Evolutionary conservation across 2,797 vertebrate species (phyloP).

Genomic region (Brotogeris chrysoptera): DNA sequence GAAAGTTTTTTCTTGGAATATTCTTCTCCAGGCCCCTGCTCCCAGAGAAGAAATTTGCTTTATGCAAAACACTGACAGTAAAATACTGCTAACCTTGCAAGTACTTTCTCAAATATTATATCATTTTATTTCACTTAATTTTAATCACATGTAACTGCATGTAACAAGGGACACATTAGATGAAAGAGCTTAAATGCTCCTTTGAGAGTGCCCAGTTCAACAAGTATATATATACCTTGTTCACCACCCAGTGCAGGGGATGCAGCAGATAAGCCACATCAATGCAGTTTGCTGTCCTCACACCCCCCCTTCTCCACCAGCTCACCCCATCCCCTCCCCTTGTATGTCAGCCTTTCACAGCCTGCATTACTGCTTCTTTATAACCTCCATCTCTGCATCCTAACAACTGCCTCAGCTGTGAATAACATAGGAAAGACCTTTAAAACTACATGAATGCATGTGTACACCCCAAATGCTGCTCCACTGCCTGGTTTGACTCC

Average conservation of each 20-base stretch:
- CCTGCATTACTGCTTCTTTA: background rate
- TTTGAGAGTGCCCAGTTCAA: background rate
- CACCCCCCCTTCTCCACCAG: background rate
- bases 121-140: background rate
- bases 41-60: background rate
- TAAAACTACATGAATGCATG: fast-evolving
- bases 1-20: background rate
- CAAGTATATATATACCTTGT: background rate
- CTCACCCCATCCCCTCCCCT: background rate
- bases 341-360: fast-evolving
- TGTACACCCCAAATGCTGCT: background rate
- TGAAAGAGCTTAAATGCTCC: background rate
- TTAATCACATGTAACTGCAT: background rate
- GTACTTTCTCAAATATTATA: background rate
- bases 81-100: background rate
- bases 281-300: background rate
- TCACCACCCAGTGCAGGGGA: background rate
- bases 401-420: background rate
- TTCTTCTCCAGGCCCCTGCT: background rate
- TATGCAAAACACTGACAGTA: background rate
- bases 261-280: background rate
- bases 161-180: background rate
- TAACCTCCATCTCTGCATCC: fast-evolving
- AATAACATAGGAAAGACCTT: background rate
- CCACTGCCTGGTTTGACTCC: background rate